Conservation (phyloP, 2,888 invertebrate genomes). For the Agriopis leucophaearia region DNA sequence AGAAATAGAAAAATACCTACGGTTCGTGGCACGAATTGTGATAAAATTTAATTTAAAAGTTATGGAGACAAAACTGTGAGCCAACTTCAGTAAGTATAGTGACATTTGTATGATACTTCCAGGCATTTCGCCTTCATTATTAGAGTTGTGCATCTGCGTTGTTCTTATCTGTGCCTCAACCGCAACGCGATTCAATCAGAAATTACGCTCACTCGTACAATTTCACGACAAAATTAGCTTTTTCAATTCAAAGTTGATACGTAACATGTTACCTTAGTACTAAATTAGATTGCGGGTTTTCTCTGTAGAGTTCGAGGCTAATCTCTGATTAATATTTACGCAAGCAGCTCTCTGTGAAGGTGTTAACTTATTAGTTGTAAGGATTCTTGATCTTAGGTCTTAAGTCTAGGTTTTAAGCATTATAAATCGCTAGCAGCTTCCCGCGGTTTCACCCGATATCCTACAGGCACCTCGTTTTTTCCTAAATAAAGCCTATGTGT, state of each 20-base stretch:
- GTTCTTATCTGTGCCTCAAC: slow-evolving; percentile 4
- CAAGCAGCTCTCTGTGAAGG: slow-evolving; percentile 13
- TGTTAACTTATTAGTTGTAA: not conserved
- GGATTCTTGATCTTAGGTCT: not conserved
- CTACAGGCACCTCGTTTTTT: too few species aligned
- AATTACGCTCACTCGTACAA: slow-evolving; percentile 31
- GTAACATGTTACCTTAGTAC: slow-evolving; percentile 28
- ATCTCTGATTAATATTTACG: slow-evolving; percentile 33
- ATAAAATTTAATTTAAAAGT: too few species aligned
- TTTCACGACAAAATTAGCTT: slow-evolving; percentile 35
- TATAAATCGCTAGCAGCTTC: too few species aligned
- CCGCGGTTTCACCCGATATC: too few species aligned
- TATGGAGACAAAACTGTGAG: not conserved
- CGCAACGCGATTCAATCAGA: slow-evolving; percentile 27
- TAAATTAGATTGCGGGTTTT: slow-evolving; percentile 28
- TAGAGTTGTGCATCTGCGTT: slow-evolving; percentile 1
- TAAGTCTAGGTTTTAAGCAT: not conserved
- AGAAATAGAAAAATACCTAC: too few species aligned
- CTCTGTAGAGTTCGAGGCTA: slow-evolving; percentile 15
- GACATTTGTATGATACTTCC: not conserved
- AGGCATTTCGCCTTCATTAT: too few species aligned
- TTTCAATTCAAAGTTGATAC: slow-evolving; percentile 32
- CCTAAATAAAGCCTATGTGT: too few species aligned
- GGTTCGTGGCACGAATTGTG: too few species aligned
- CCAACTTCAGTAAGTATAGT: not conserved